Base-by-base conservation (phyloP, 2,797 vertebrate genomes). In the Pempheris klunzingeri region DNA sequence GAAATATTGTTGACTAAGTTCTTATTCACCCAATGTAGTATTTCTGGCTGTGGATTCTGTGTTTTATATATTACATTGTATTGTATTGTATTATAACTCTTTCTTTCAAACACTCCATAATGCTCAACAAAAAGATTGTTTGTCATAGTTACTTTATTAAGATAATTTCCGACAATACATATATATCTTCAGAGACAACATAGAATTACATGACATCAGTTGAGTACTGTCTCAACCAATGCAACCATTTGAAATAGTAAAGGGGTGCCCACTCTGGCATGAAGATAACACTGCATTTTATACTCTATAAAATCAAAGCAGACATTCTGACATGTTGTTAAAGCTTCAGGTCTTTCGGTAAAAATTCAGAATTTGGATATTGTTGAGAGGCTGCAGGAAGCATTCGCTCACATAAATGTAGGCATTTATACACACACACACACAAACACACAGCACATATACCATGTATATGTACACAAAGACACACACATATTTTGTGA, bases 101-200 rank as follows among this genome's bases (percentile, higher is more conserved):
- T 63, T 30, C 32, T 68, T 71, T 41, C 9, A 17, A 36, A 24
- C 49, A 47, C 5, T 41, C 30, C 22, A 64, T 49, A 17, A 39
- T 50, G 57, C 2, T 57, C 3, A 73, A 50, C 7, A 22, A 17
- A 71, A 73, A 49, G 3, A 34, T 24, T 0, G 1, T 82, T 71
- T 76, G 67, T 83, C 78, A 84, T 85, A 86, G 84, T 83, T 36
- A 81, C 41, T 94, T 94, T 93, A 93, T 93, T 93, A 82, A 63
- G 79, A 85, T 89, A 46, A 87, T 83, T 90, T 84, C 74, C 74
- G 63, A 83, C 74, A 83, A 88, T 81, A 84, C 47, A 68, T 71
- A 82, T 86, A 87, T 74, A 82, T 82, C 18, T 78, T 71, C 41
- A 74, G 66, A 81, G 66, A 84, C 84, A 71, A 78, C 43, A 83